Evolutionary conservation across 2,797 vertebrate species (phyloP), one percentile per base, ranked within the genome.

Genomic region (Sebastes dallii): DNA sequence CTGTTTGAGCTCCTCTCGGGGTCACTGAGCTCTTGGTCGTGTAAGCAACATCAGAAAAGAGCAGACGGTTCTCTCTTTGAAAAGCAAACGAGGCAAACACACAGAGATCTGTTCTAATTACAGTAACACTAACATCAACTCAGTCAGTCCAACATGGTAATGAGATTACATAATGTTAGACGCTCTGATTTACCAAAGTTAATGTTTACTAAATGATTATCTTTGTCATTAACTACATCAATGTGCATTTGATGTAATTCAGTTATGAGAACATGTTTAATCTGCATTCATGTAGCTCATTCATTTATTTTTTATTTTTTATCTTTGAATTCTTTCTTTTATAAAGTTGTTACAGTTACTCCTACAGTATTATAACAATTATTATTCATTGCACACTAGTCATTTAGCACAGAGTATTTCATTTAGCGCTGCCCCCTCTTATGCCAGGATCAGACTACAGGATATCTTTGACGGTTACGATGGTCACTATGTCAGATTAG

Each of bases 11-110:
- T 42, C 50, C 65, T 75, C 64, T 74, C 52, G 2, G 69, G 81
- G 77, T 92, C 86, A 82, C 39, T 85, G 82, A 80, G 69, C 82
- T 80, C 50, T 74, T 69, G 84, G 75, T 81, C 65, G 67, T 39
- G 42, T 65, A 84, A 89, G 62, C 69, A 81, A 39, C 27, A 61
- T 42, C 25, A 80, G 62, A 74, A 59, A 74, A 72, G 60, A 83
- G 59, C 50, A 75, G 78, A 78, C 39, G 50, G 20, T 83, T 66
- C 36, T 72, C 6, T 72, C 69, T 85, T 67, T 75, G 70, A 77
- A 69, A 74, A 80, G 18, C 36, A 4, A 25, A 10, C 13, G 5
- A n/a, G 29, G 13, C 16, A 60, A 76, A 73, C 30, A 59, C 64
- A 62, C 64, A 34, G n/a, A 50, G 58, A 76, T 42, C 52, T 12